Base-by-base conservation (phyloP, 2,113 vertebrate species). In the Saimiri boliviensis region DNA sequence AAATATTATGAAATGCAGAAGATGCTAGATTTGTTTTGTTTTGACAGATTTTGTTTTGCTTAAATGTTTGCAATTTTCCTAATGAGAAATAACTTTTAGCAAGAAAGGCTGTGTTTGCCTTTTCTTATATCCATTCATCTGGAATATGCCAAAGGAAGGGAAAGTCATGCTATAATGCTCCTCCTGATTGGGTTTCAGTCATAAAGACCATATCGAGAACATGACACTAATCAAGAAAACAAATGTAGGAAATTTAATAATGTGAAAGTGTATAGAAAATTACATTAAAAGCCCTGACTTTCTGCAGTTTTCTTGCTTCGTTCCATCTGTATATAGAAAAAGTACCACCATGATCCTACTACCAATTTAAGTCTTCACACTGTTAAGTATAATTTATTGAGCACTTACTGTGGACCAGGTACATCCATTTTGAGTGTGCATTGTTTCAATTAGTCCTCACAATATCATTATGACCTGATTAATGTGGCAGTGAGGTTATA, bases 51-150 rank as follows among this genome's bases (percentile, higher is more conserved):
- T 11, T 81, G 12, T 47, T 93, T 94, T 95, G 66, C 85, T 97
- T 94, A 40, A 96, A 86, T 77, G 30, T 88, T 95, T 94, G 2
- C 7, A 83, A 37, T 88, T 94, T 94, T 32, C 45, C 42, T 85
- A 90, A 60, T 92, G 80, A 96, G 70, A 94, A 92, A 42, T 90
- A 77, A 71, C 37, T 93, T 86, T 63, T 73, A 92, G 58, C 71
- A 86, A 93, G 68, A 94, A 95, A 93, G 70, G n/a, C 40, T 66
- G n/a, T 68, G 70, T 80, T 92, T 85, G 40, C 52, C 76, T 71
- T 12, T 91, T 91, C 30, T 77, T 66, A 5, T 8, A 85, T 60
- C 30, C 85, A 47, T 70, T 88, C 42, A 86, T 86, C 58, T 95
- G 52, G 25, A 79, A 73, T 85, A 77, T 77, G 27, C 45, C 82